phyloP scores from a whole-genome alignment of 1,140 invertebrate species.

The Saccostrea echinata region DNA sequence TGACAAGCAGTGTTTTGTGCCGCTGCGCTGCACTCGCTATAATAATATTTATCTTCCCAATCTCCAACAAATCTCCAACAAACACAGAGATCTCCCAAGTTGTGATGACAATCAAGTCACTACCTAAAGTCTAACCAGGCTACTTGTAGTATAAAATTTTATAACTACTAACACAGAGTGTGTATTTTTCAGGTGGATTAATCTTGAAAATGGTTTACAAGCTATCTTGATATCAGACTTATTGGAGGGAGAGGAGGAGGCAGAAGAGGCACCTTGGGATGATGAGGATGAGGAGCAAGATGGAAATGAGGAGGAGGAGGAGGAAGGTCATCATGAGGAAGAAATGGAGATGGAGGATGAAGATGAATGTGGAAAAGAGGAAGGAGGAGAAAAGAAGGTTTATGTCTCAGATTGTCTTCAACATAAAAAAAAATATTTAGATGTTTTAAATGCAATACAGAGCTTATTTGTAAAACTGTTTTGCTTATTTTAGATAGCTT shows the following conservation, averaged over 20 bases:
- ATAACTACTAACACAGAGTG: too few relatives aligned
- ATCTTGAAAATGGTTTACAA: constrained; percentile 68
- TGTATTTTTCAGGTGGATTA: constrained; percentile 63
- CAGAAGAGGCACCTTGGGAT: constrained; percentile 41
- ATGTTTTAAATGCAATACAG: too few relatives aligned
- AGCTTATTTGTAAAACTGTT: too few relatives aligned
- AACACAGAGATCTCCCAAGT: too few relatives aligned
- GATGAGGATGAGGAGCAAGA: constrained; percentile 40
- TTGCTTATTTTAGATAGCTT: too few relatives aligned
- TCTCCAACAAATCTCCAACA: too few relatives aligned
- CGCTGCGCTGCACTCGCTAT: too few relatives aligned
- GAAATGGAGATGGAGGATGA: constrained; percentile 44
- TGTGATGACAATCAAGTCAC: too few relatives aligned
- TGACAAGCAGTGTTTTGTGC: too few relatives aligned
- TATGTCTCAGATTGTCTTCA: background rate
- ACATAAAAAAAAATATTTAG: background rate
- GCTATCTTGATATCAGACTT: constrained; percentile 71
- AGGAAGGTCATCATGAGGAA: constrained; percentile 51
- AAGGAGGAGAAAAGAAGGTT: constrained; percentile 33
- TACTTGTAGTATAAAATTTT: too few relatives aligned
- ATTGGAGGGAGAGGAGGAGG: constrained; percentile 47
- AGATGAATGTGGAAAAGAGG: constrained; percentile 50
- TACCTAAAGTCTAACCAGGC: too few relatives aligned
- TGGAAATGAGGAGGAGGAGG: constrained; percentile 11
- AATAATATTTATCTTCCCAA: too few relatives aligned